Evolutionary conservation across 1,140 invertebrate genomes (phyloP).

Genomic region (Triops cancriformis): DNA sequence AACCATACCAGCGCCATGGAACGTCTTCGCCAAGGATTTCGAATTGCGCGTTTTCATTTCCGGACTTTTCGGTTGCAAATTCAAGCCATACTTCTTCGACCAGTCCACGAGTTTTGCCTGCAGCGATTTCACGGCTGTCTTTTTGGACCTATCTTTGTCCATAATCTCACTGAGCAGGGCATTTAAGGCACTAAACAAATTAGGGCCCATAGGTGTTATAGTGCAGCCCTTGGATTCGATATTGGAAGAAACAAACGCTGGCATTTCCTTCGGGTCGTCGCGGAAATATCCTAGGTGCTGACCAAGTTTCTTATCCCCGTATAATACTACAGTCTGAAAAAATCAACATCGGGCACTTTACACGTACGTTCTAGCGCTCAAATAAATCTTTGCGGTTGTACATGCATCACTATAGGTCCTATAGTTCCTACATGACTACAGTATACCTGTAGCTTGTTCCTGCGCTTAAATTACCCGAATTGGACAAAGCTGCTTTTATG

Average conservation of each 20-base stretch:
- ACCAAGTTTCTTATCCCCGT: slow-evolving; percentile 55
- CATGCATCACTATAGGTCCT: too few species aligned
- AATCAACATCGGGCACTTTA: not conserved
- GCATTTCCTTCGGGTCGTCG: slow-evolving; percentile 64
- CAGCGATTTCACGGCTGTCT: slow-evolving; percentile 48
- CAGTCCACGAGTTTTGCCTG: slow-evolving; percentile 54
- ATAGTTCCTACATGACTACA: too few species aligned
- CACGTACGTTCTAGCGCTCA: too few species aligned
- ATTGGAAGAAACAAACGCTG: slow-evolving; percentile 68
- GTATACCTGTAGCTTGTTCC: too few species aligned
- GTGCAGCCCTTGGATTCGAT: slow-evolving; percentile 53
- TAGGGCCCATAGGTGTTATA: slow-evolving; percentile 63
- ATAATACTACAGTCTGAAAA: slow-evolving; percentile 43
- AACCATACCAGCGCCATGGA: slow-evolving; percentile 78
- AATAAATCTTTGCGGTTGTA: slow-evolving; percentile 41
- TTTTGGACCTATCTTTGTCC: slow-evolving; percentile 54
- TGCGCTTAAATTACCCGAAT: too few species aligned
- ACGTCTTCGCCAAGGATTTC: slow-evolving; percentile 63
- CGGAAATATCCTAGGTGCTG: slow-evolving; percentile 84
- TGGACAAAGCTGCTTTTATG: too few species aligned
- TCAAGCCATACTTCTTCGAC: slow-evolving; percentile 53
- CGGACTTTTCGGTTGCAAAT: slow-evolving; percentile 49
- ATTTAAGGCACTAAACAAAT: slow-evolving; percentile 77
- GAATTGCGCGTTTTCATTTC: slow-evolving; percentile 55
- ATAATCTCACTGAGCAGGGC: slow-evolving; percentile 48